Evolutionary conservation across 2,113 vertebrate species (phyloP), one percentile per base, ranked within the genome.

Genomic region (Hypomesus transpacificus): DNA sequence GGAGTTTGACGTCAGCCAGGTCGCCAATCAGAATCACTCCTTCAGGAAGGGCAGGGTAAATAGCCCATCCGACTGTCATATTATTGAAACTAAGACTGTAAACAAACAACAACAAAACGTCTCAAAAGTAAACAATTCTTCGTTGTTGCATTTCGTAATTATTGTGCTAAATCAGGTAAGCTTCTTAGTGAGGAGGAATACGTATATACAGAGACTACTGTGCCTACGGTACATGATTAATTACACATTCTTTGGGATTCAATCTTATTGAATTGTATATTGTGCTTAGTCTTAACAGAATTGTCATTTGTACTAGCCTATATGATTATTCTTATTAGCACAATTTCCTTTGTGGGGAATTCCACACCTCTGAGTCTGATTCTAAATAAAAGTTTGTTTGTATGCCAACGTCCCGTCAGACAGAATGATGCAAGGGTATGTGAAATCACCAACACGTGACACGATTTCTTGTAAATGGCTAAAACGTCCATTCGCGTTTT

Each of bases 31-130:
- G 18, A 46, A 50, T 18, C 9, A 20, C 9, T 21, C 18, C 18
- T 46, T 66, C 70, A 9, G 64, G 34, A 80, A 59, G 62, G 78
- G 28, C 39, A 18, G n/a, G n/a, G n/a, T 6, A 18, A 1, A 18
- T 1, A 20, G 54, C 54, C 39, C 39, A 46, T 46, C 39, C 39
- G 8, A 46, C 13, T 46, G 39, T 46, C 39, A 46, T 46, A 13
- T 46, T 46, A 46, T 56, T 5, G 54, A 56, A 56, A 56, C 2
- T 56, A 56, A 56, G 5, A 56, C 54, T 18, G 16, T 56, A 46
- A 46, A 46, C 9, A 46, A 46, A 46, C 39, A 46, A 46, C 39
- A 46, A 46, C 39, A 46, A 46, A 46, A 46, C 39, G 2, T 1
- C 39, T 46, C 39, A 46, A 46, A 46, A 13, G 24, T 46, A 46